Percentiles rank a stretch among this genome's conserved stretches.
phyloP scores from a whole-genome alignment of 2,888 invertebrate species.

The Eristalinus aeneus region DNA sequence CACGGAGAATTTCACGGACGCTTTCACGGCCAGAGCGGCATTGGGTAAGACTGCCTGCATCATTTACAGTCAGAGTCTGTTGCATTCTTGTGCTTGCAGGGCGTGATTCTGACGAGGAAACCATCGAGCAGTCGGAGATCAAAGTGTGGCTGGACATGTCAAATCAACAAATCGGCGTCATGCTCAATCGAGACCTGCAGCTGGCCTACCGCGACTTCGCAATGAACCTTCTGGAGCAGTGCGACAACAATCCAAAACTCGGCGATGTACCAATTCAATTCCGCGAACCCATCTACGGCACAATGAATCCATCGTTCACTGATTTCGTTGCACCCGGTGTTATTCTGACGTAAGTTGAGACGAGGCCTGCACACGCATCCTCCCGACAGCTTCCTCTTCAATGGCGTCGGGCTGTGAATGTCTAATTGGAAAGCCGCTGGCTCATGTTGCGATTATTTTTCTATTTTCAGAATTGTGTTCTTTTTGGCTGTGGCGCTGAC shows the following conservation, averaged over 20 bases:
- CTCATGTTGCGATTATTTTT: slow-evolving; percentile 21
- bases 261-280: slow-evolving; percentile 95
- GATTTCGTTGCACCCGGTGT: slow-evolving; percentile 98
- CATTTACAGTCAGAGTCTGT: neutral
- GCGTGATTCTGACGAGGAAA: slow-evolving; percentile 92
- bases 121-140: slow-evolving; percentile 92
- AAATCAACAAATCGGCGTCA: slow-evolving; percentile 96
- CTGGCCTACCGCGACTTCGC: slow-evolving; percentile 93
- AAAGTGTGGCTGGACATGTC: slow-evolving; percentile 96
- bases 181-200: slow-evolving; percentile 92
- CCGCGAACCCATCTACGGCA: slow-evolving; percentile 93
- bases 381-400: neutral
- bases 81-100: slow-evolving; percentile 77
- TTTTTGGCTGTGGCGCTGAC: slow-evolving; percentile 97
- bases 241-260: slow-evolving; percentile 90
- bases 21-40: slow-evolving; percentile 90
- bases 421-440: neutral
- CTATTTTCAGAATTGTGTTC: slow-evolving; percentile 91
- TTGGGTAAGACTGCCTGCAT: slow-evolving; percentile 81
- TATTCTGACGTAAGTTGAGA: slow-evolving; percentile 89
- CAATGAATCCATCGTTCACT: slow-evolving; percentile 94
- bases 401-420: neutral
- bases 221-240: slow-evolving; percentile 86
- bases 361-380: neutral
- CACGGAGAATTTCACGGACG: slow-evolving; percentile 93